Conservation (phyloP, 35 echinoderm and acorn worm species). For the Lytechinus variegatus region DNA sequence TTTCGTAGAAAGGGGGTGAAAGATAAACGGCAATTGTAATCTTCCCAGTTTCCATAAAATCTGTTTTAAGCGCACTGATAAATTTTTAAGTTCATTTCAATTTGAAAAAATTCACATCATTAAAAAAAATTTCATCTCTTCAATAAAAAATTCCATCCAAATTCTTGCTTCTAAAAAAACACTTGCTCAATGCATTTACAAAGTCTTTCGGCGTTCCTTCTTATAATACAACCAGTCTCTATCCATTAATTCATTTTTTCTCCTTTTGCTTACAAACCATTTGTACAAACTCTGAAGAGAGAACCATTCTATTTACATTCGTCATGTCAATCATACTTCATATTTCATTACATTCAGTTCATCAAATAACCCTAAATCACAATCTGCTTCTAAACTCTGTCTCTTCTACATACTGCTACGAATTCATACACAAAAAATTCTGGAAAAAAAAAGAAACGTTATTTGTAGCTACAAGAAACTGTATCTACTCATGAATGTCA, state of each 20-base stretch:
- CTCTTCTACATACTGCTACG: not conserved
- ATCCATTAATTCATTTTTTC: not conserved
- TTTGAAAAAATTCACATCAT: not conserved
- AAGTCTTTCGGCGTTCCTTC: not conserved
- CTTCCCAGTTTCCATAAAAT: not conserved
- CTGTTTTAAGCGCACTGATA: conserved; percentile 22
- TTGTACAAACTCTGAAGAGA: conserved; percentile 48
- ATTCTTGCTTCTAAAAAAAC: conserved; percentile 20
- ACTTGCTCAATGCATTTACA: conserved; percentile 30
- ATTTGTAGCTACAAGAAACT: conserved; percentile 17
- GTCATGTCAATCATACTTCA: conserved; percentile 13
- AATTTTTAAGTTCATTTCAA: conserved; percentile 21
- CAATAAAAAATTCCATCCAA: conserved; percentile 24
- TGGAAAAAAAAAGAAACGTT: not conserved
- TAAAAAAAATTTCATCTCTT: conserved; percentile 11
- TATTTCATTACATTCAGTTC: conserved; percentile 23
- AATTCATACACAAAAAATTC: not conserved
- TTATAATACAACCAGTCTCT: not conserved
- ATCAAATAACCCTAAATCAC: conserved; percentile 11
- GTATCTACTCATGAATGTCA: conserved; percentile 35
- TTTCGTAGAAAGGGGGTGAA: conserved; percentile 23
- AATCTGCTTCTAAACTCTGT: not conserved
- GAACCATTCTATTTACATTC: conserved; percentile 33
- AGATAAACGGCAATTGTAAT: conserved; percentile 15
- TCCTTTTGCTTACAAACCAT: conserved; percentile 25